Conservation (phyloP, 2,888 invertebrate genomes). For the Halictus ligatus region DNA sequence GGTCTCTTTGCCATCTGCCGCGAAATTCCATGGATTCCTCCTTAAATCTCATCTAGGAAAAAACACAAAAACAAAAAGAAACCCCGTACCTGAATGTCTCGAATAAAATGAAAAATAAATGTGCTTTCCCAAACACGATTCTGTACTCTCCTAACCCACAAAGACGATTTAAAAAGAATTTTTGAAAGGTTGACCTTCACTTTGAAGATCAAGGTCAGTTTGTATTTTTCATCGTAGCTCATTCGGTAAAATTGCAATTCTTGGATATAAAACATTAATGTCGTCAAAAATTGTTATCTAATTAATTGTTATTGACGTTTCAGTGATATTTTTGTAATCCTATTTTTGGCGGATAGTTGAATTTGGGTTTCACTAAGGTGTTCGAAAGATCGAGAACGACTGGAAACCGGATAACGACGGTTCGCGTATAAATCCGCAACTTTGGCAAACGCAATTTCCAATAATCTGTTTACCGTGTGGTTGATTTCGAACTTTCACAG, state of each 20-base stretch:
- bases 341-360: neutral
- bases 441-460: constrained; percentile 27
- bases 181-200: neutral
- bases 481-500: constrained; percentile 19
- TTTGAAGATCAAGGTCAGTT: neutral
- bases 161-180: neutral
- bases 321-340: too few species aligned
- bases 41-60: neutral
- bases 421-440: neutral
- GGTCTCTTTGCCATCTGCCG: neutral
- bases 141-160: neutral
- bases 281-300: too few species aligned
- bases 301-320: too few species aligned
- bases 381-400: neutral
- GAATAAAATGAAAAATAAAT: neutral
- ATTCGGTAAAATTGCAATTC: too few species aligned
- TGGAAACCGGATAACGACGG: neutral
- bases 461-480: constrained; percentile 15
- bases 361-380: neutral
- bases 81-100: neutral
- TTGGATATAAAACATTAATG: too few species aligned
- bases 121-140: neutral
- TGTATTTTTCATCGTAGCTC: neutral
- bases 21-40: neutral
- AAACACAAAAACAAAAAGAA: neutral